These are phyloP conservation scores for Nematostella vectensis DNA, from an alignment of 92 coral and sea anemone species.

Conservation along the genomic window DNA sequence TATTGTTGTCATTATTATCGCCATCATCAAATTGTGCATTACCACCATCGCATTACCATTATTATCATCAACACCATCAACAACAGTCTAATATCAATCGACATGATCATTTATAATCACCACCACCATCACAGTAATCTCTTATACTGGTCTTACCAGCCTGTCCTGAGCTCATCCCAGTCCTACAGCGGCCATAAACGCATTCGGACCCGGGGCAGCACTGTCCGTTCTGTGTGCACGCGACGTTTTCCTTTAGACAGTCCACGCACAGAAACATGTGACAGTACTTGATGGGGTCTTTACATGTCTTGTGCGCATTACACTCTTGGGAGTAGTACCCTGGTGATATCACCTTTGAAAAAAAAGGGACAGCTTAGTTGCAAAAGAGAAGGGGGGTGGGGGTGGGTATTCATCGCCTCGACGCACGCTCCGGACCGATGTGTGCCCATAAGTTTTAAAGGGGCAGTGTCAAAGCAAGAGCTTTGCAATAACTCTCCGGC, in stretches of 20 bases:
- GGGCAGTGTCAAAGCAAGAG: no score
- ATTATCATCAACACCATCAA: neutral
- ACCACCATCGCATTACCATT: no score
- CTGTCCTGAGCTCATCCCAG: constrained; percentile 74
- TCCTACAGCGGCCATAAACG: constrained; percentile 94
- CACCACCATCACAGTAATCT: neutral
- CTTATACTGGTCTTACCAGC: constrained; percentile 69
- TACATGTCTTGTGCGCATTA: constrained; percentile 89
- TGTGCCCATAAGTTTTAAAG: no score
- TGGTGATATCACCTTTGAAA: constrained; percentile 75
- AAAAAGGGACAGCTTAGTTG: no score
- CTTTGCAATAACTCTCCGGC: no score
- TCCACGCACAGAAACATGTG: constrained; percentile 99
- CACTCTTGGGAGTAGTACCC: constrained; percentile 99
- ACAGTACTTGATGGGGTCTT: constrained; percentile 75
- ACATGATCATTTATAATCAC: constrained; percentile 1
- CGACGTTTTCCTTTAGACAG: constrained; percentile 95
- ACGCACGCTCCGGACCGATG: no score
- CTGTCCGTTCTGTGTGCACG: constrained; percentile 99
- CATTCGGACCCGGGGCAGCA: constrained; percentile 97
- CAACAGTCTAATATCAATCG: neutral
- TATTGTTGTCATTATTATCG: no score
- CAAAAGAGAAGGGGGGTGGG: neutral
- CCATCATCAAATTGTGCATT: no score
- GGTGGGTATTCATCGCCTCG: neutral